A percentile compares a stretch with the other conserved stretches of the same genome.
phyloP scores from a whole-genome alignment of 2,888 invertebrate genomes.

The Drosophila anomalata region DNA sequence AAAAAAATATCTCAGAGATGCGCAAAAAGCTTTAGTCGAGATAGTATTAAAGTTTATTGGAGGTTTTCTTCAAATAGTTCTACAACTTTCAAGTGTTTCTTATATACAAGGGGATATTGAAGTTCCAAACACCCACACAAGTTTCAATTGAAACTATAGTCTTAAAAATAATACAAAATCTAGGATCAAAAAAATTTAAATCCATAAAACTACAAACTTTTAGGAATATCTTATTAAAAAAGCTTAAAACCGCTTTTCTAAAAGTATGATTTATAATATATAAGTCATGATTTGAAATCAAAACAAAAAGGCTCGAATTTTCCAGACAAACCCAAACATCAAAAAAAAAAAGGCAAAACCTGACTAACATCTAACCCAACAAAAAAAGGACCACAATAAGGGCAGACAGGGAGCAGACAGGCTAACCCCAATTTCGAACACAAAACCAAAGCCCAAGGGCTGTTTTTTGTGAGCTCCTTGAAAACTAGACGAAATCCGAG shows the following conservation, averaged over 20 bases:
- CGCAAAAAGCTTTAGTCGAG: background rate
- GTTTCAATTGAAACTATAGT: no score
- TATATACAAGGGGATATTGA: no score
- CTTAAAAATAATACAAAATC: background rate
- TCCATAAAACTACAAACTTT: background rate
- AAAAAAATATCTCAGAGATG: conserved; percentile 32
- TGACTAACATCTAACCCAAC: conserved; percentile 68
- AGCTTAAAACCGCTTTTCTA: conserved; percentile 18
- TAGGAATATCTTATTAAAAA: background rate
- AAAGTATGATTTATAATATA: no score
- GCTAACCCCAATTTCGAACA: conserved; percentile 8
- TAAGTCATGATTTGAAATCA: conserved; percentile 69
- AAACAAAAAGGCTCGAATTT: conserved; percentile 60
- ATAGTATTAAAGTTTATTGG: no score
- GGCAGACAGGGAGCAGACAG: conserved; percentile 61
- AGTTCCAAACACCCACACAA: no score
- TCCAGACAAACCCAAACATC: conserved; percentile 43
- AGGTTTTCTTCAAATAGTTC: no score
- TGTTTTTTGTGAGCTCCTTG: conserved; percentile 17
- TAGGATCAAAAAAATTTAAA: background rate
- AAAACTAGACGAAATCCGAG: conserved; percentile 63
- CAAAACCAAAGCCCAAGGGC: conserved; percentile 14
- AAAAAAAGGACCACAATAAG: conserved; percentile 14
- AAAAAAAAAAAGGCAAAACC: conserved; percentile 53
- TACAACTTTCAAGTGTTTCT: no score